A percentile compares a stretch with the other conserved stretches of the same genome.
Evolutionary conservation across 2,113 vertebrate genomes (phyloP).

Genomic region (Petrocephalus microphthalmus): DNA sequence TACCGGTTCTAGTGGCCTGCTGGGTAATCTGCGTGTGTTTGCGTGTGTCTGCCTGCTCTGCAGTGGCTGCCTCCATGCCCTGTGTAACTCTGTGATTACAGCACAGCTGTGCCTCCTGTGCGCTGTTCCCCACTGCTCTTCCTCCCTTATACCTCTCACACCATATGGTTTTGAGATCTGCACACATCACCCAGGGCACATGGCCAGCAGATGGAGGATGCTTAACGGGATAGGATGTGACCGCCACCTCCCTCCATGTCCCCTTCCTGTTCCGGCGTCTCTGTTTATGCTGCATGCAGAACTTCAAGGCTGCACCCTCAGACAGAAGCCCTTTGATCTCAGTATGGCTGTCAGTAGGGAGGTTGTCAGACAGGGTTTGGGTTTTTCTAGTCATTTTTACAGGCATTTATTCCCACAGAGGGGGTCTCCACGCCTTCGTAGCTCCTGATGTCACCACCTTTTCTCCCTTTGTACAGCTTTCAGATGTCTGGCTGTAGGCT

Average conservation of each 20-base stretch:
- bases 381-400: background rate
- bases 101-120: background rate
- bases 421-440: background rate
- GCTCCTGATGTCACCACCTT: background rate
- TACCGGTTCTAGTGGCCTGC: background rate
- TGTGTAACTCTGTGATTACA: background rate
- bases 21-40: background rate
- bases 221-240: background rate
- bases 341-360: background rate
- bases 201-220: constrained; percentile 7
- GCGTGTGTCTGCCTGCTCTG: background rate
- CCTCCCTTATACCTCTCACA: background rate
- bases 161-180: background rate
- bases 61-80: background rate
- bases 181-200: background rate
- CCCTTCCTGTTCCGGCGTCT: background rate
- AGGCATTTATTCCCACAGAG: background rate
- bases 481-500: background rate
- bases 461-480: background rate
- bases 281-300: background rate
- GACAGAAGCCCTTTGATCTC: background rate
- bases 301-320: background rate
- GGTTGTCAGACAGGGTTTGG: background rate
- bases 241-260: background rate
- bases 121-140: background rate